Evolutionary conservation across 2,888 invertebrate genomes (phyloP), one percentile per base, ranked within the genome.

Genomic region (Helleia helle): DNA sequence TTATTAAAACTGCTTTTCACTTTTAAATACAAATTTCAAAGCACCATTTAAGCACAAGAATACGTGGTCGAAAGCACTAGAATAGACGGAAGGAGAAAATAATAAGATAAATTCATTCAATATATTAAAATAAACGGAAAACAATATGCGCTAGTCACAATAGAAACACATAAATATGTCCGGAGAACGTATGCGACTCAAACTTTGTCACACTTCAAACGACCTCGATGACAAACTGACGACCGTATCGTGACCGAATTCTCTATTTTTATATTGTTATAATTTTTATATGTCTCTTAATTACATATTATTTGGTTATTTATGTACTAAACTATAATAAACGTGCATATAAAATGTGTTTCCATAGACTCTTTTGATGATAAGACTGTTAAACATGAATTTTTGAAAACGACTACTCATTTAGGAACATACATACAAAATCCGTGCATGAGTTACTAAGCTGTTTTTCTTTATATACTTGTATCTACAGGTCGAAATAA

Each of bases 111-210:
- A 17, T 11, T 17, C 15, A 31, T n/a, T n/a, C n/a, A 31, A 11
- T 18, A 14, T 30, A 18, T 12, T 36, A 22, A 46, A 65, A 67
- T 63, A 63, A 68, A 71, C 62, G 56, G 55, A 60, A 59, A 59
- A 68, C 66, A 64, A 69, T 66, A 64, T 59, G 58, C 60, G 62
- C 60, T 58, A 65, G 64, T 48, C 68, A 77, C 79, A 77, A 77
- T 77, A 64, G 51, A 46, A 28, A 42, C 26, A 52, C 55, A 59
- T 80, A 80, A 77, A 79, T 80, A 74, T 69, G 71, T 79, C 73
- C 46, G 46, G 45, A 43, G 48, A 68, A 62, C 58, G 58, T 58
- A 63, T 65, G 59, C 40, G 25, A 31, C 28, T 17, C 25, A 12
- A 13, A 13, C 65, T 62, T 63, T 48, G 49, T 55, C 54, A 47